Evolutionary conservation across 1,140 invertebrate species (phyloP), one percentile per base, ranked within the genome.

Genomic region (Lithobius niger): DNA sequence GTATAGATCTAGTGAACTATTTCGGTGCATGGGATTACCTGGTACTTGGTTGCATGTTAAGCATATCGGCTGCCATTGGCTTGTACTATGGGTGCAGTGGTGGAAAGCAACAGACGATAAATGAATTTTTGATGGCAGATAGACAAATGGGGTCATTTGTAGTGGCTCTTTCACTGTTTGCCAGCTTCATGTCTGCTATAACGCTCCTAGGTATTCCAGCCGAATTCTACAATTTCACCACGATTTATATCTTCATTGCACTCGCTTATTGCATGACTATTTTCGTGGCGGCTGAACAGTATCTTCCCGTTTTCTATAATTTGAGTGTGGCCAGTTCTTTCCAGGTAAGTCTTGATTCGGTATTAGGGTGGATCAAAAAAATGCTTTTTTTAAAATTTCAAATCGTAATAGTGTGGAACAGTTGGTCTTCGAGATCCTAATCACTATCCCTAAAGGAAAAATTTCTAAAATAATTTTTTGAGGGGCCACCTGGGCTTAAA

Each of bases 131-230:
- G 55, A 65, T 86, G 45, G 89, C 84, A 0, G 83, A 87, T 61
- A 74, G 79, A 55, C 82, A 82, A 25, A 87, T 91, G 83, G 73
- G 77, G 2, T 74, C 88, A 50, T 27, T 78, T 1, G 86, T 88
- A 0, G 86, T 93, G 0, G 83, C 83, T 1, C 83, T 93, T 55
- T 89, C 86, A 16, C 69, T 94, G 0, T 88, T 92, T 81, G 87
- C 91, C 13, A 92, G 87, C 36, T 96, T 96, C 65, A 93, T 96
- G 85, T 95, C 90, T 0, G 88, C 91, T 15, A 82, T 95, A 19
- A 90, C 90, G 0, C 70, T 96, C n/a, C 71, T 96, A 19, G 92
- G 92, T 10, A 82, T 90, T 1, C 86, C 86, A 0, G 79, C 83
- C 50, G 89, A 93, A 69, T 89, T 83, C 69, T 91, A 91, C 65